These are phyloP conservation scores for Turritopsis dohrnii DNA, from an alignment of 30 jellyfish, hydroid and myxozoan genomes.

Conservation along the genomic window DNA sequence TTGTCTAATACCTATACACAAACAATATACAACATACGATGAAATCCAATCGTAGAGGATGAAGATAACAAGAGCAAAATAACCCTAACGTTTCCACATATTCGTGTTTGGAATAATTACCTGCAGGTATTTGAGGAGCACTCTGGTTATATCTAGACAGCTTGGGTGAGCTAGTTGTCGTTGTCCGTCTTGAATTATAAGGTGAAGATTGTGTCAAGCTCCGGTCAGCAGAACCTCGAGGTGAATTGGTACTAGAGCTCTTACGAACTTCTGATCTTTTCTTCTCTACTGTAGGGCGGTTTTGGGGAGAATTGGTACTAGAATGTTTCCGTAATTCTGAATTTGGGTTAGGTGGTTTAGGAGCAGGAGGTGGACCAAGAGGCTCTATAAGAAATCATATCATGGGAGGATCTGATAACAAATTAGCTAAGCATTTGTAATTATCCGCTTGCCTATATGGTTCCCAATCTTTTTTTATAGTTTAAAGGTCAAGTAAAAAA, in stretches of 20 bases:
- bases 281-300: not conserved
- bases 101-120: not conserved
- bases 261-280: constrained; percentile 13
- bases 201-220: not conserved
- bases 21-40: no score
- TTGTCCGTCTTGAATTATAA: constrained; percentile 16
- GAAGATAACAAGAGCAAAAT: no score
- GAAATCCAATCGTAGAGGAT: no score
- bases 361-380: not conserved
- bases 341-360: constrained; percentile 5
- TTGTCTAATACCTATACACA: constrained; percentile 60
- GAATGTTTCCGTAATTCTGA: not conserved
- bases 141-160: not conserved
- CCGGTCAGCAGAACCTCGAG: not conserved
- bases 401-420: not conserved
- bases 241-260: constrained; percentile 19
- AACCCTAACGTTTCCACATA: no score
- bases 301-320: not conserved
- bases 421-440: no score
- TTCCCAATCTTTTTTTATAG: no score
- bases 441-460: no score
- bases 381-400: not conserved
- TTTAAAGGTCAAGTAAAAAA: no score
- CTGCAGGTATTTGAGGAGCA: constrained; percentile 28
- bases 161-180: not conserved